phyloP scores from a whole-genome alignment of 2,888 invertebrate genomes.

The Oxytorus armatus region DNA sequence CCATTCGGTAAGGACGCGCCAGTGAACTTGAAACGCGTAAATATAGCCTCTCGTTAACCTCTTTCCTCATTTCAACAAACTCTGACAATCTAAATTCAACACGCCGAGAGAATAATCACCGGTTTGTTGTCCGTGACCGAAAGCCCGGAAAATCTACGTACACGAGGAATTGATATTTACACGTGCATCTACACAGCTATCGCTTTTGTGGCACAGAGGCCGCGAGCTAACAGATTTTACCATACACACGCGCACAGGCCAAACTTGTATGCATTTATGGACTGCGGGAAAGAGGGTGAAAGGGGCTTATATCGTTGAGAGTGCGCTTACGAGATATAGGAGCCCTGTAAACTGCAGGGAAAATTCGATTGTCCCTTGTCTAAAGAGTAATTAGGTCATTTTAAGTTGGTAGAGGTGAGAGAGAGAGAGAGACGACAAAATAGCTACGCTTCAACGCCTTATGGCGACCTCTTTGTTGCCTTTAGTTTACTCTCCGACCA shows the following conservation, averaged over 20 bases:
- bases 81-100: slow-evolving; percentile 36
- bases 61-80: slow-evolving; percentile 3
- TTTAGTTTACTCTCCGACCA: not conserved
- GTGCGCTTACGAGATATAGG: not conserved
- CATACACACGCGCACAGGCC: not conserved
- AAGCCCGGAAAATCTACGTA: slow-evolving; percentile 9
- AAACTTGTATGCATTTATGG: not conserved
- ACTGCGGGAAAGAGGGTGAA: slow-evolving; percentile 2
- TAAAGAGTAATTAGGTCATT: slow-evolving; percentile 41
- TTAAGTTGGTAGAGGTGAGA: slow-evolving; percentile 13
- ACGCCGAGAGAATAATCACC: slow-evolving; percentile 48
- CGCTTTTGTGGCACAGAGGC: not conserved
- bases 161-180: not conserved
- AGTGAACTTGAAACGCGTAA: slow-evolving; percentile 50
- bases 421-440: not conserved
- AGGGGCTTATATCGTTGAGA: slow-evolving; percentile 22
- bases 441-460: not conserved
- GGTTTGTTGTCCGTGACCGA: slow-evolving; percentile 43
- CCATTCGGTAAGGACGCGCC: slow-evolving; percentile 33
- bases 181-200: not conserved
- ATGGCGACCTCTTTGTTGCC: not conserved
- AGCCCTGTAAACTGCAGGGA: not conserved
- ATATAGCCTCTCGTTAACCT: slow-evolving; percentile 22
- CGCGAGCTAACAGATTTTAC: slow-evolving; percentile 21
- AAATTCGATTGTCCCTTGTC: slow-evolving; percentile 45